A percentile compares a stretch with the other conserved stretches of the same genome.
phyloP scores from a whole-genome alignment of 2,797 vertebrate species.

The Lithobates pipiens region DNA sequence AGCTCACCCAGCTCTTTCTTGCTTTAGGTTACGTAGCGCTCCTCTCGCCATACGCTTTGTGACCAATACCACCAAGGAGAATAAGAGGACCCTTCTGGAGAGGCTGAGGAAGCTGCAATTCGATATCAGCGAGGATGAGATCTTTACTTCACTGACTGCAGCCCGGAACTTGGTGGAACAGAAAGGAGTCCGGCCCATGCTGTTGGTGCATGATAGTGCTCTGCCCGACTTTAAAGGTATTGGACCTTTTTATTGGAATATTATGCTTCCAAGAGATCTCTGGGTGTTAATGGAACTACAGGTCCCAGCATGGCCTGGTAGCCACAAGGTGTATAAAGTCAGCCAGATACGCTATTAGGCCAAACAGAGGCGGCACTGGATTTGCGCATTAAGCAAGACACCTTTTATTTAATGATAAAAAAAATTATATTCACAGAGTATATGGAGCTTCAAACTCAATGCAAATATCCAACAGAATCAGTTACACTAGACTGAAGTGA shows the following conservation, averaged over 20 bases:
- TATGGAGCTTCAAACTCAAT: too few relatives aligned
- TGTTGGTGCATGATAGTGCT: constrained; percentile 88
- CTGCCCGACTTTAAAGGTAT: constrained; percentile 90
- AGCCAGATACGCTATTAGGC: too few relatives aligned
- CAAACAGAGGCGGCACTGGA: too few relatives aligned
- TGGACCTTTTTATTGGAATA: not conserved
- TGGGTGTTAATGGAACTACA: too few relatives aligned
- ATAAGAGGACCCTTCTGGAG: constrained; percentile 85
- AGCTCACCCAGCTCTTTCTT: not conserved
- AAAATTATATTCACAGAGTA: too few relatives aligned
- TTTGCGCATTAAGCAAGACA: too few relatives aligned
- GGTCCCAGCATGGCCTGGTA: too few relatives aligned
- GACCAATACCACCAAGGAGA: constrained; percentile 96
- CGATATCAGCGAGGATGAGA: constrained; percentile 88
- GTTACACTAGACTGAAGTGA: too few relatives aligned
- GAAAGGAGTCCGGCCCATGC: constrained; percentile 83
- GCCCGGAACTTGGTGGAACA: constrained; percentile 89
- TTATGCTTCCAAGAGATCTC: too few relatives aligned
- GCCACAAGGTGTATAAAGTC: too few relatives aligned
- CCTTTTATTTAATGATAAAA: too few relatives aligned
- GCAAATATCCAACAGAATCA: too few relatives aligned
- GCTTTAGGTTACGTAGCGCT: constrained; percentile 80
- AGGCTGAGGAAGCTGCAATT: constrained; percentile 84
- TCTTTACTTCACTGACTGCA: constrained; percentile 94
- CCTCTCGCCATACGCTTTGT: constrained; percentile 88